These are phyloP conservation scores for Ennomos erosarius DNA, from an alignment of 2,888 invertebrate species.

Conservation along the genomic window DNA sequence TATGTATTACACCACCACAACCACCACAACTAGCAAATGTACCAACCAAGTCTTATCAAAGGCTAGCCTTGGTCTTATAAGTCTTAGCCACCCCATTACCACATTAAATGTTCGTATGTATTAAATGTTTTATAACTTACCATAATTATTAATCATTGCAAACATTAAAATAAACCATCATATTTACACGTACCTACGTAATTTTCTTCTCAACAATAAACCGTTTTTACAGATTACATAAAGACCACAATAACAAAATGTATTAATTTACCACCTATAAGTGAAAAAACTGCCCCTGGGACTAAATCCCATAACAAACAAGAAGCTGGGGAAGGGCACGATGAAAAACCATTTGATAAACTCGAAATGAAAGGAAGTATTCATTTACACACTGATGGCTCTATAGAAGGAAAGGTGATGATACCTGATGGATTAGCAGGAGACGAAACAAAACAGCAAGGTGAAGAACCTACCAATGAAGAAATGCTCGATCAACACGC, in stretches of 20 bases:
- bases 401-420: not conserved
- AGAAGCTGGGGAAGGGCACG: too few species aligned
- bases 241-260: not conserved
- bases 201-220: too few species aligned
- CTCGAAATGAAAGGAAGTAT: conserved; percentile 1
- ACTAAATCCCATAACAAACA: too few species aligned
- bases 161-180: too few species aligned
- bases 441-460: not conserved
- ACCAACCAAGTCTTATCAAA: too few species aligned
- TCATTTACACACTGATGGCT: not conserved
- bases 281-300: conserved; percentile 1
- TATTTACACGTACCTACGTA: too few species aligned
- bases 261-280: conserved; percentile 43
- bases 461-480: not conserved
- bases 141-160: too few species aligned
- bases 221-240: conserved; percentile 2
- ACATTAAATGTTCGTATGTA: too few species aligned
- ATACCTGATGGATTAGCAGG: conserved; percentile 1
- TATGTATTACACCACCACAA: conserved; percentile 38
- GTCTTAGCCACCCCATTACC: too few species aligned
- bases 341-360: not conserved
- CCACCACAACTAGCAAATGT: too few species aligned
- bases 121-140: too few species aligned
- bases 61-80: too few species aligned
- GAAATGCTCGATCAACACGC: not conserved